phyloP scores from a whole-genome alignment of 2,888 invertebrate genomes.

The Cataglyphis altisquamis region DNA sequence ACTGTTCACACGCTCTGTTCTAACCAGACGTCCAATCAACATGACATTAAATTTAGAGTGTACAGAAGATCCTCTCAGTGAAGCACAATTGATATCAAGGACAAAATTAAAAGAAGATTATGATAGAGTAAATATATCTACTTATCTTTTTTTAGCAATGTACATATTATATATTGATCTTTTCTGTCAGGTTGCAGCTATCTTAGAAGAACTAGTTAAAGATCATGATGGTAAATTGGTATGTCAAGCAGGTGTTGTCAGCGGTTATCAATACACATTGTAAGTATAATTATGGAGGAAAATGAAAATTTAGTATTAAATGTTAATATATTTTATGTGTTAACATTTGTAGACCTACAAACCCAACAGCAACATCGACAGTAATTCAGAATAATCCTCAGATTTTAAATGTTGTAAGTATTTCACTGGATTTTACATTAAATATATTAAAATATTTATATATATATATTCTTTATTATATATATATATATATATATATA shows the following conservation, averaged over 20 bases:
- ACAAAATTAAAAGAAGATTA: constrained; percentile 83
- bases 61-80: constrained; percentile 86
- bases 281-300: constrained; percentile 72
- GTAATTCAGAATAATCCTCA: constrained; percentile 73
- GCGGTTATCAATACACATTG: constrained; percentile 83
- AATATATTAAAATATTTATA: constrained; percentile 1
- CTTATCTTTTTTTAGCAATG: not conserved
- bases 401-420: constrained; percentile 79
- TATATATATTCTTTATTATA: not conserved
- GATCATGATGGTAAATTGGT: constrained; percentile 82
- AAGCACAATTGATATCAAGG: constrained; percentile 83
- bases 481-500: not conserved
- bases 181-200: constrained; percentile 77
- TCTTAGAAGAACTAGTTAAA: constrained; percentile 82
- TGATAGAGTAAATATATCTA: constrained; percentile 74
- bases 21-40: constrained; percentile 76
- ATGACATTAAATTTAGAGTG: constrained; percentile 86
- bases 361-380: constrained; percentile 31
- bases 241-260: constrained; percentile 80
- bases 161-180: not conserved
- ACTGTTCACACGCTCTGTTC: constrained; percentile 77
- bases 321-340: constrained; percentile 39
- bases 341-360: constrained; percentile 57
- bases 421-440: not conserved
- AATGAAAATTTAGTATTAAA: constrained; percentile 12